phyloP scores from a whole-genome alignment of 1,140 invertebrate species.

The Portunus trituberculatus region DNA sequence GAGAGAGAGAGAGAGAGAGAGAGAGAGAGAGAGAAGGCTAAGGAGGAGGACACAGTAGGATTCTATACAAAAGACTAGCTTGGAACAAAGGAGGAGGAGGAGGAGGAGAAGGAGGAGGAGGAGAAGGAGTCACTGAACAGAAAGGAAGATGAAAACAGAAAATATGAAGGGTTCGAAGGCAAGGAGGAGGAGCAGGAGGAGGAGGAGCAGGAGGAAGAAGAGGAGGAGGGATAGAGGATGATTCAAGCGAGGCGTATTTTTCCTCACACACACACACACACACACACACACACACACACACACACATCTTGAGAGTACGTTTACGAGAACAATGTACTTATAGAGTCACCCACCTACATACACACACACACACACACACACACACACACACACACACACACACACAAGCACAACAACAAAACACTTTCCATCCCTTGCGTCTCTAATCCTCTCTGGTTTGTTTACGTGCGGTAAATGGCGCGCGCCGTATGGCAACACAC shows the following conservation, averaged over 20 bases:
- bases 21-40: neutral
- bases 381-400: neutral
- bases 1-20: neutral
- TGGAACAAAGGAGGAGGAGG: neutral
- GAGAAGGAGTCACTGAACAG: neutral
- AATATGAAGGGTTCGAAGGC: neutral
- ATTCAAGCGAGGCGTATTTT: neutral
- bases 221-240: neutral
- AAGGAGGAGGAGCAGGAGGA: neutral
- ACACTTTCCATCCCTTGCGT: neutral
- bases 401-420: neutral
- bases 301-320: neutral
- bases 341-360: no score
- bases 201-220: neutral
- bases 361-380: no score
- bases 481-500: neutral
- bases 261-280: neutral
- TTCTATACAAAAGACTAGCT: neutral
- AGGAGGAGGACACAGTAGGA: neutral
- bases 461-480: neutral
- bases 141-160: constrained; percentile 21
- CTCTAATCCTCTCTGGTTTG: neutral
- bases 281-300: no score
- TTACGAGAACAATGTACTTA: no score
- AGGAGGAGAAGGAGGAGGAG: constrained; percentile 6